Base-by-base conservation (phyloP, 2,888 invertebrate genomes). In the Tyria jacobaeae region DNA sequence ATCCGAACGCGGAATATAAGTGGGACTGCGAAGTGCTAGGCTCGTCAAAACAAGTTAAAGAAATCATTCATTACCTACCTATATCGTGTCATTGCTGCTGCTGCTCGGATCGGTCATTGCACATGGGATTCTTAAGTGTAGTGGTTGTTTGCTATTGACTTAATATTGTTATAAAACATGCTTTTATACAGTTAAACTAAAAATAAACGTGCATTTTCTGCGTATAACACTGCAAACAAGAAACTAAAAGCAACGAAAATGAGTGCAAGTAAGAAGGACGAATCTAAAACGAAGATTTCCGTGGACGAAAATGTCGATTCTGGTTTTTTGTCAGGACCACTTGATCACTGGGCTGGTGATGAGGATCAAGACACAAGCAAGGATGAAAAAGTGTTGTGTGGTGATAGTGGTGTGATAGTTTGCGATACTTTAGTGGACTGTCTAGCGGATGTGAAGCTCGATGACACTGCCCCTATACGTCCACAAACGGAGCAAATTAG, bases 391-490 rank as follows among this genome's bases (percentile, higher is more conserved):
- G 83, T 82, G 81, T 75, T 82, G 81, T 75, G 69, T 57, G 68
- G 82, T 87, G 84, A 76, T 67, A 76, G 78, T 76, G 73, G 60
- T 60, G 53, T 66, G 57, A 62, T 64, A 51, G 75, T 89, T 63
- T 82, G 96, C 84, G 94, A 89, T 61, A 90, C 96, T 73, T 96
- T 97, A 73, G 95, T 95, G 68, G 94, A 94, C 88, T 96, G 68
- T 83, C 64, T 76, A 73, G 81, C 82, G 79, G 65, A 71, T 35
- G 73, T 77, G 53, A 68, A 82, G 66, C 78, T 76, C 39, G 70
- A 69, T 59, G 82, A 78, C 60, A 52, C 55, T 15, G 56, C n/a
- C n/a, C 50, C 58, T 10, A 39, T 12, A 12, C 55, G 47, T 48
- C 52, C 62, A 14, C 68, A 62, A 49, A 67, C 63, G 37, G 56